Evolutionary conservation across 1,140 invertebrate species (phyloP).

Genomic region (Euura saliciscinereae): DNA sequence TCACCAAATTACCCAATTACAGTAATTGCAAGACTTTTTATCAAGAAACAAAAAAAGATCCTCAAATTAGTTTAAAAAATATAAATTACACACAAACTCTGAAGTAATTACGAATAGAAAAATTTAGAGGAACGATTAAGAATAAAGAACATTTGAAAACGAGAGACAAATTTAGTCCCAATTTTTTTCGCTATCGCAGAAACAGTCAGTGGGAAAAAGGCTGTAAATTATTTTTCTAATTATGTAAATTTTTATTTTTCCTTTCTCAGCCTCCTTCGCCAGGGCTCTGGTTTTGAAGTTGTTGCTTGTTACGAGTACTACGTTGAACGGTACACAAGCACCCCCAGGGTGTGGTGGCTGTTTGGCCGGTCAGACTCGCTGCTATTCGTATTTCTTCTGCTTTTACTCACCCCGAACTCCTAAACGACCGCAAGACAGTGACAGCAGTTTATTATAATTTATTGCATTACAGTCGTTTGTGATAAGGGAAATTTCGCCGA

Average conservation of each 20-base stretch:
- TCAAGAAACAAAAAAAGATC: background rate
- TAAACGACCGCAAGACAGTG: too few relatives aligned
- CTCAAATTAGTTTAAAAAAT: background rate
- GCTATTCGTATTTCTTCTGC: too few relatives aligned
- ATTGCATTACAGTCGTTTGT: too few relatives aligned
- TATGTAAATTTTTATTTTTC: background rate
- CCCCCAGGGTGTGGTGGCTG: background rate
- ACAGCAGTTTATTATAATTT: too few relatives aligned
- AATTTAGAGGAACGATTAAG: too few relatives aligned
- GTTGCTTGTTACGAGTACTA: background rate
- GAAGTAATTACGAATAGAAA: too few relatives aligned
- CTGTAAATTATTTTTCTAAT: background rate
- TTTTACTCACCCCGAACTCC: too few relatives aligned
- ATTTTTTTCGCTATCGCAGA: background rate
- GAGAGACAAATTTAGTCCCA: background rate
- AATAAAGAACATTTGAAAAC: background rate
- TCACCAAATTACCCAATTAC: slow-evolving; percentile 21
- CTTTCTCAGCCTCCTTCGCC: background rate
- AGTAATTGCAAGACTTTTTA: slow-evolving; percentile 17
- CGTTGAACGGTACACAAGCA: background rate
- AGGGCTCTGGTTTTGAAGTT: background rate
- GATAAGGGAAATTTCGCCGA: too few relatives aligned
- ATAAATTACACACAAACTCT: background rate
- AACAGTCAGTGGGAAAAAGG: background rate
- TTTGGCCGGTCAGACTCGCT: background rate